phyloP scores from a whole-genome alignment of 2,888 invertebrate species.

The Conus canariensis region DNA sequence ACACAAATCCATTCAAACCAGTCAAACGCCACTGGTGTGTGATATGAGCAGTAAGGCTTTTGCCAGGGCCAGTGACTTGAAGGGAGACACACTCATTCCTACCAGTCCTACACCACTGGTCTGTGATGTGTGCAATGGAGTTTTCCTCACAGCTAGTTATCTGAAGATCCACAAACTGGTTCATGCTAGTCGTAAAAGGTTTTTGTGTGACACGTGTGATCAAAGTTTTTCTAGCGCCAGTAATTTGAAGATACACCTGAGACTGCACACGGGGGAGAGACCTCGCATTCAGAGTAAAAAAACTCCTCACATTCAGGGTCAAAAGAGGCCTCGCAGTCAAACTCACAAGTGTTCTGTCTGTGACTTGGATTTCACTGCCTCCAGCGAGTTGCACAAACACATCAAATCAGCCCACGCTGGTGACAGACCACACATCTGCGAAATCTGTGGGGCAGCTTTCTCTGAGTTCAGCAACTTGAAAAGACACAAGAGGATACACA shows the following conservation, averaged over 20 bases:
- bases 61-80: slow-evolving; percentile 48
- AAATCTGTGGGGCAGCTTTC: neutral
- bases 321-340: no score
- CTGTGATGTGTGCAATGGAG: slow-evolving; percentile 41
- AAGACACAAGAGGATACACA: neutral
- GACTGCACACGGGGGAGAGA: neutral
- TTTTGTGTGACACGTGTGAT: neutral
- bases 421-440: neutral
- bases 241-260: neutral
- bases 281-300: neutral
- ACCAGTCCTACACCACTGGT: slow-evolving; percentile 7
- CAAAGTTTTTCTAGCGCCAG: no score
- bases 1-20: neutral
- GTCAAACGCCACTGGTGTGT: neutral
- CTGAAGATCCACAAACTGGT: slow-evolving; percentile 17
- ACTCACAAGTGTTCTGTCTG: neutral
- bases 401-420: neutral
- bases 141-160: slow-evolving; percentile 40
- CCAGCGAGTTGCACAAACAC: neutral
- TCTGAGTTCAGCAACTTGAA: neutral
- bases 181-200: neutral
- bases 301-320: no score
- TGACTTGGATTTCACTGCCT: neutral
- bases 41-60: slow-evolving; percentile 53
- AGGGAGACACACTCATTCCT: slow-evolving; percentile 48